phyloP scores from a whole-genome alignment of 2,113 vertebrate species.

The Macroglossus sobrinus region DNA sequence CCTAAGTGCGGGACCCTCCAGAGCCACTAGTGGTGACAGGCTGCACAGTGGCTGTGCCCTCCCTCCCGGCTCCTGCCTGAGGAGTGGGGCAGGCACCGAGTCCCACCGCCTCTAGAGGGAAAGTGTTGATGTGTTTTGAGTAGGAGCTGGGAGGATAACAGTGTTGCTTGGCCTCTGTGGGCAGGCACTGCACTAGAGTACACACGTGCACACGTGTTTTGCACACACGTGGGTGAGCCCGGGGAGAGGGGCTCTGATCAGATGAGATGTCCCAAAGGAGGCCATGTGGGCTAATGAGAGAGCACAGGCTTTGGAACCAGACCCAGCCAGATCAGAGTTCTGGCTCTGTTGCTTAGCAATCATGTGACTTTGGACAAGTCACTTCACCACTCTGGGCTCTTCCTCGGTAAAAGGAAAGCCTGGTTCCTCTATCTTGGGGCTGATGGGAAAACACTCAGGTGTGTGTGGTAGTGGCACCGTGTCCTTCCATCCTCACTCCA shows the following conservation, averaged over 20 bases:
- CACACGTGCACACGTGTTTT: too few relatives aligned
- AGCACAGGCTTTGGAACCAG: too few relatives aligned
- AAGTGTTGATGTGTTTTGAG: background rate
- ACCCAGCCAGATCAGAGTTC: background rate
- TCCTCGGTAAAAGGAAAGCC: background rate
- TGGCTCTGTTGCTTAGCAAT: background rate
- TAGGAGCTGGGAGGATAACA: background rate
- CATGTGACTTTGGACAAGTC: background rate
- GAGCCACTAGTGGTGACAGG: background rate
- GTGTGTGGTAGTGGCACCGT: background rate
- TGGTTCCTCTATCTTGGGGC: background rate
- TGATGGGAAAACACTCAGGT: background rate
- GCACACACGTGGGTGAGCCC: background rate
- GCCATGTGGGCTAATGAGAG: accelerated
- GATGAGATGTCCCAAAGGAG: background rate
- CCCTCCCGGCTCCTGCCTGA: accelerated
- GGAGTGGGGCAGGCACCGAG: background rate
- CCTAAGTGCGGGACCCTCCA: accelerated
- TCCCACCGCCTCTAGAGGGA: background rate
- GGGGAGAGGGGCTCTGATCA: background rate
- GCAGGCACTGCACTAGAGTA: background rate
- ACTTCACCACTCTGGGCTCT: background rate
- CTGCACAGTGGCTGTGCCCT: background rate
- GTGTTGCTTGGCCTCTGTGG: background rate
- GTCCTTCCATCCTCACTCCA: background rate